Evolutionary conservation across 2,797 vertebrate species (phyloP).

Genomic region (Potorous gilbertii): DNA sequence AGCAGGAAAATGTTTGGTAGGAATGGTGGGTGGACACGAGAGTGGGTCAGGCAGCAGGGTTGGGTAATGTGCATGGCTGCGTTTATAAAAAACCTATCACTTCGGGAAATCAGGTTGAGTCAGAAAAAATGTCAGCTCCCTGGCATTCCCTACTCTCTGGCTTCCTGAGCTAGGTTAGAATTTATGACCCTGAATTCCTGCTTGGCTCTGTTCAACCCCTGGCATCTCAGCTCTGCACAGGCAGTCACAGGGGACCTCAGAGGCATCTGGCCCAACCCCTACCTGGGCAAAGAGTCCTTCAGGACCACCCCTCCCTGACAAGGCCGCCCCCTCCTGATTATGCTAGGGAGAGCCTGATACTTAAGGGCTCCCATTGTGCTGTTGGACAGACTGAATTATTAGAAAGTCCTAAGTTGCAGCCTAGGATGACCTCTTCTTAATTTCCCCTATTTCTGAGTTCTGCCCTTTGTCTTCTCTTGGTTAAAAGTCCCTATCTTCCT

Average conservation of each 20-base stretch:
- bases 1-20: slow-evolving; percentile 24
- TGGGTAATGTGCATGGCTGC: background rate
- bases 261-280: background rate
- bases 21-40: background rate
- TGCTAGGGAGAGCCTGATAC: background rate
- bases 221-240: background rate
- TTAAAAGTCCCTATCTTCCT: background rate
- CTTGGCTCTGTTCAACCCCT: background rate
- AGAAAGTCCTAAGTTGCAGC: background rate
- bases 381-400: background rate
- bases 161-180: background rate
- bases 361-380: background rate
- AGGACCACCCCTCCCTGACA: too few species aligned
- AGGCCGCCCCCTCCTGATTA: background rate
- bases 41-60: background rate
- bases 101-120: background rate
- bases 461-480: too few species aligned
- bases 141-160: background rate
- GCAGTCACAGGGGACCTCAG: background rate
- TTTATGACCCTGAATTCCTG: background rate
- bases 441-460: background rate
- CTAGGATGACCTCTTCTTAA: background rate
- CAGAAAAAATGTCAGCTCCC: background rate
- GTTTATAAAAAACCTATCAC: background rate
- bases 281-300: background rate